Conservation (phyloP, 2,113 vertebrate genomes). For the Lagenorhynchus albirostris region DNA sequence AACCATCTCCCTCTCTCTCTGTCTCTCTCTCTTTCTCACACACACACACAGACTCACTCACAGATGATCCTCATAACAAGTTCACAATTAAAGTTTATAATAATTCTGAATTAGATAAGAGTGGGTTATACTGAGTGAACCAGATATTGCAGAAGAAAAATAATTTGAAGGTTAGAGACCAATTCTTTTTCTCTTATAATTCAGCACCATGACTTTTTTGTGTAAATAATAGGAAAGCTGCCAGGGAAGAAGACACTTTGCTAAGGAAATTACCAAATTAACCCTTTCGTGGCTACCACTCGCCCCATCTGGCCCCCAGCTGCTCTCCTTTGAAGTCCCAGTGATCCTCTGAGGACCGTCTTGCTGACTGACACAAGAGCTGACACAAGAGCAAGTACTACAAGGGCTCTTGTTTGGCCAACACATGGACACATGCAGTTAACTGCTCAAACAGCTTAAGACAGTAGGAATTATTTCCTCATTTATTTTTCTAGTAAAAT, state of each 20-base stretch:
- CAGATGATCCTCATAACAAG: not conserved
- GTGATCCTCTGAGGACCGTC: not conserved
- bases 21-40: no score
- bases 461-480: not conserved
- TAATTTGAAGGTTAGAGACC: not conserved
- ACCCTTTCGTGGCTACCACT: not conserved
- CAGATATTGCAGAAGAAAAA: not conserved
- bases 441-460: not conserved
- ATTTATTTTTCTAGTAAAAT: not conserved
- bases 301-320: not conserved
- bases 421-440: no score
- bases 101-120: slow-evolving; percentile 1
- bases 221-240: not conserved
- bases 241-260: not conserved
- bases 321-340: not conserved
- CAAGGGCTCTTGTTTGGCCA: not conserved
- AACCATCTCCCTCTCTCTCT: not conserved
- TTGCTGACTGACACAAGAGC: not conserved
- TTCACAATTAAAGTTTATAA: not conserved
- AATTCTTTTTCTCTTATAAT: not conserved
- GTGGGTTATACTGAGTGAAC: not conserved
- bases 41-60: not conserved
- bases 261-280: not conserved
- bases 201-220: not conserved
- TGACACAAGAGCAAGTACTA: not conserved